Conservation (phyloP, 2,113 vertebrate species). For the Lophius piscatorius region DNA sequence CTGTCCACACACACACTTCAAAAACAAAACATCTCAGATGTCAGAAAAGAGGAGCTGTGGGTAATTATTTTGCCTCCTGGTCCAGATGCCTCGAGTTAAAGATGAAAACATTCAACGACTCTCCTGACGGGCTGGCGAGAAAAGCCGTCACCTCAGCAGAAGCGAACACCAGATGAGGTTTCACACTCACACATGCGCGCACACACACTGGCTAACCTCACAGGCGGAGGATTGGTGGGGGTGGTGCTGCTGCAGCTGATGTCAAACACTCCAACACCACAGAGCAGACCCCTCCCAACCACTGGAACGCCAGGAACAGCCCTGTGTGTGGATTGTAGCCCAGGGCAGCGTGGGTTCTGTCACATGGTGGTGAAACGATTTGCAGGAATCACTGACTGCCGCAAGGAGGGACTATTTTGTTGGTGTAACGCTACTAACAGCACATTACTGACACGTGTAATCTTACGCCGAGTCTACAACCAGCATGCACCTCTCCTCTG, state of each 20-base stretch:
- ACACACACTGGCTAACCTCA: constrained; percentile 38
- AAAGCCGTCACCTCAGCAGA: constrained; percentile 57
- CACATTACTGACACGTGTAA: constrained; percentile 54
- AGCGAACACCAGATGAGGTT: no score
- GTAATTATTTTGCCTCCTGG: constrained; percentile 63
- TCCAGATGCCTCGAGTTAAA: constrained; percentile 58
- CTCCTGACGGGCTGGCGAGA: constrained; percentile 30
- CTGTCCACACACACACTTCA: constrained; percentile 40
- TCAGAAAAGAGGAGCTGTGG: constrained; percentile 41
- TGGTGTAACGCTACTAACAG: constrained; percentile 49
- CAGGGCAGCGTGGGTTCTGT: constrained; percentile 24
- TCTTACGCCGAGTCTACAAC: constrained; percentile 49
- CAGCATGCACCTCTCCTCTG: constrained; percentile 71
- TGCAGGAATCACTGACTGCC: constrained; percentile 31
- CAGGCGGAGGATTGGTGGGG: constrained; percentile 36
- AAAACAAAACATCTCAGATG: constrained; percentile 35
- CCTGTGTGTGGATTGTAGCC: constrained; percentile 25
- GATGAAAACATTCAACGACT: constrained; percentile 78
- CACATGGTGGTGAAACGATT: constrained; percentile 40
- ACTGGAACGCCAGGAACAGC: constrained; percentile 26
- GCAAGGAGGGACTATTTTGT: constrained; percentile 49
- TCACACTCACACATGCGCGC: constrained; percentile 12
- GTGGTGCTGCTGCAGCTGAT: constrained; percentile 41
- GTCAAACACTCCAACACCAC: constrained; percentile 43
- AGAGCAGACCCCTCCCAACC: constrained; percentile 50